Evolutionary conservation across 2,888 invertebrate genomes (phyloP), one percentile per base, ranked within the genome.

Genomic region (Tetragnatha montana): DNA sequence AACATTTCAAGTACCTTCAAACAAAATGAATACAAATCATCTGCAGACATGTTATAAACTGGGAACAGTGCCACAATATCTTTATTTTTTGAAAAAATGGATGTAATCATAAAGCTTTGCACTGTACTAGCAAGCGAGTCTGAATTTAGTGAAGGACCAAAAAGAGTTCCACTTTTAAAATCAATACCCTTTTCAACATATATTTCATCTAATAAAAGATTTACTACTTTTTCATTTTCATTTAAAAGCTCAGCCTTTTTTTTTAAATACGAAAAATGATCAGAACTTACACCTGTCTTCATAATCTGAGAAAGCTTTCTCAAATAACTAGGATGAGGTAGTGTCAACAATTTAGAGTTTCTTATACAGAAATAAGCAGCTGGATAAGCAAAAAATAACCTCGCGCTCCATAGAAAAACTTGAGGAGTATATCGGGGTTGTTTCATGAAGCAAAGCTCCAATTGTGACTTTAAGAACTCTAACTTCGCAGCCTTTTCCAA

Each of bases 201-300:
- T n/a, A 79, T 79, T 60, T 79, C 79, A 79, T 79, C 79, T 17
- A 79, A 22, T 19, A 71, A 22, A 19, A 79, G 79, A 79, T 79
- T 79, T 14, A 79, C 79, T 19, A 79, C 60, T 19, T 50, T 79
- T 17, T 79, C 79, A 19, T 79, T 50, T 19, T 50, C 19, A 19
- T 79, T 60, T 10, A 79, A 51, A 21, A 79, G 79, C n/a, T n/a
- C 60, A 8, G 79, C 60, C 17, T 79, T 79, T 79, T 79, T 50
- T 50, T 50, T 79, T 50, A 79, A 51, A 50, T 79, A 78, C 49
- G 22, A 49, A 79, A 19, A 50, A 60, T 79, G 79, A 8, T 79
- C 51, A 19, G 19, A 60, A 79, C 49, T 60, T n/a, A 60, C 79
- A 19, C 51, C 19, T 12, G 60, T 47, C 12, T 60, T 60, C 60